A percentile compares a stretch with the other conserved stretches of the same genome.
These are phyloP conservation scores for Bombycilla garrulus DNA, from an alignment of 2,113 vertebrate species.

Conservation along the genomic window DNA sequence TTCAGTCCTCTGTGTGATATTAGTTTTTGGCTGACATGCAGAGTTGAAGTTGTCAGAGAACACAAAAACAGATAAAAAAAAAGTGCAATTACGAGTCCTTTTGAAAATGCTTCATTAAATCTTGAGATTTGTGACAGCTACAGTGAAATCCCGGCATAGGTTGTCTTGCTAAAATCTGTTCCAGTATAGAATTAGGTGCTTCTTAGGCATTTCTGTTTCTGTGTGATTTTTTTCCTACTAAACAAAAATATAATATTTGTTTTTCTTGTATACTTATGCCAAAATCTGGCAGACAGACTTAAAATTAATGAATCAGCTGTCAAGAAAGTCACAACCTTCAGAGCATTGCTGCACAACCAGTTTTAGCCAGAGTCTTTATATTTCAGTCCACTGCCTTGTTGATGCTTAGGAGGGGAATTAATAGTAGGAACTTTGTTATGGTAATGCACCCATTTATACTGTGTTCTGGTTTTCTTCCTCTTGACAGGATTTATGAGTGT, in stretches of 20 bases:
- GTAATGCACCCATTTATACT: not conserved
- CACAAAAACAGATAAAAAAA: not conserved
- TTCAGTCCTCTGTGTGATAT: not conserved
- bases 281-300: not conserved
- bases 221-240: not conserved
- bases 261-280: not conserved
- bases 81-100: not conserved
- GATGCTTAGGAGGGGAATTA: not conserved
- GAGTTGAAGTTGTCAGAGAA: not conserved
- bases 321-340: not conserved
- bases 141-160: not conserved
- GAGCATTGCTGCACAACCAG: not conserved
- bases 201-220: not conserved
- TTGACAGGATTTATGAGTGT: constrained; percentile 87
- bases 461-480: constrained; percentile 36
- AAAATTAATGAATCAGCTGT: not conserved
- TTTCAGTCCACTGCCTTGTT: not conserved
- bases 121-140: not conserved
- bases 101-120: not conserved
- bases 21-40: not conserved
- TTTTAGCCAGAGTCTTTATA: not conserved
- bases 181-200: not conserved
- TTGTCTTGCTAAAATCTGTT: not conserved
- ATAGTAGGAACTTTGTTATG: not conserved
- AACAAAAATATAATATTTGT: not conserved